Evolutionary conservation across 2,113 vertebrate species (phyloP).

Genomic region (Rhea americana): DNA sequence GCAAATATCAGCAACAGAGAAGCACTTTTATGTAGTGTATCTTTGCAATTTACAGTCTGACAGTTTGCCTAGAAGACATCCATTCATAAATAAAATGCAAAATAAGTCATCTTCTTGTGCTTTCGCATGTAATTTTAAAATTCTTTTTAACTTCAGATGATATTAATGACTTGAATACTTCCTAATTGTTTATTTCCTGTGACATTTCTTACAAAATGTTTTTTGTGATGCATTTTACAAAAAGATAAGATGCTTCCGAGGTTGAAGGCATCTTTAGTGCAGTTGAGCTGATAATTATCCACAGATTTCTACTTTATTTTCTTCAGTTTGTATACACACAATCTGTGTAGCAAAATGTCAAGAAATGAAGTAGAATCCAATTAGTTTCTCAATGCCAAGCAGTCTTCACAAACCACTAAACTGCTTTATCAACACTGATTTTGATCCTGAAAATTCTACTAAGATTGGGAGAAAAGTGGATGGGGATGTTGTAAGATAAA

Average conservation of each 20-base stretch:
- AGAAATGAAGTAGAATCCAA: not conserved
- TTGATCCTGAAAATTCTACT: not conserved
- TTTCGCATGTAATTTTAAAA: not conserved
- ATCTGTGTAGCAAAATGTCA: not conserved
- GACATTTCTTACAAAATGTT: not conserved
- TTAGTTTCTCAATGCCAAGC: not conserved
- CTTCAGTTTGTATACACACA: not conserved
- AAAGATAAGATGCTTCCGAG: not conserved
- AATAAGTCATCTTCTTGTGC: not conserved
- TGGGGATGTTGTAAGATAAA: not conserved
- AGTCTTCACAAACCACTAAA: not conserved
- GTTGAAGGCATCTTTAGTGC: not conserved
- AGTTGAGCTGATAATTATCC: not conserved
- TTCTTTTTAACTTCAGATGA: not conserved
- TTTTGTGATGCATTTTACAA: not conserved
- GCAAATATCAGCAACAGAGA: not conserved
- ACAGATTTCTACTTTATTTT: not conserved
- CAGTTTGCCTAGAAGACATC: not conserved
- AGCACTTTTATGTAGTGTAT: not conserved
- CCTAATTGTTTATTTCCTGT: not conserved
- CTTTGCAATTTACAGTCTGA: not conserved
- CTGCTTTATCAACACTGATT: not conserved
- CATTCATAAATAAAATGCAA: not conserved
- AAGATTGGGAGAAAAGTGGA: rapidly evolving
- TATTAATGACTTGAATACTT: not conserved